Conservation (phyloP, 1,140 invertebrate genomes). For the Semibalanus balanoides region DNA sequence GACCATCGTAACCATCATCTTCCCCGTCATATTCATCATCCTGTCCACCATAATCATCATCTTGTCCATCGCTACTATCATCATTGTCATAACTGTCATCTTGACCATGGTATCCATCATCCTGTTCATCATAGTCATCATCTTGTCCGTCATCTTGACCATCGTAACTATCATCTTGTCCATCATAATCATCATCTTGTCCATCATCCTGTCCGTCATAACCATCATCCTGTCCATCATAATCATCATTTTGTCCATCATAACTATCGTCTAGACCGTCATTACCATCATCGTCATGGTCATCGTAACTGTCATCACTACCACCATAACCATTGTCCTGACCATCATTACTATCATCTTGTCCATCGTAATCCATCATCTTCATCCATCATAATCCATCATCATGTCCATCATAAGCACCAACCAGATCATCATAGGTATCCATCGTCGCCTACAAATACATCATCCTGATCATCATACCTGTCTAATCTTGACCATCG, state of each 20-base stretch:
- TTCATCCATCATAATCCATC: too few species aligned
- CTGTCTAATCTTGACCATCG: background rate
- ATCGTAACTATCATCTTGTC: background rate
- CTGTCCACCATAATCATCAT: constrained; percentile 1
- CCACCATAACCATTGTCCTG: constrained; percentile 1
- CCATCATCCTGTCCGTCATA: constrained; percentile 6
- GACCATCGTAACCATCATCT: too few species aligned
- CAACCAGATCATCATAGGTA: background rate
- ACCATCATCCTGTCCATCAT: constrained; percentile 6
- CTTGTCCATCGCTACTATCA: background rate
- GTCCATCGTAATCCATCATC: too few species aligned
- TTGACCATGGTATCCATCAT: constrained; percentile 6
- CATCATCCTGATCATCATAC: constrained; percentile 10
- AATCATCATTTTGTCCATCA: constrained; percentile 5
- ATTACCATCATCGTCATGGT: constrained; percentile 5
- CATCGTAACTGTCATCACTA: constrained; percentile 8
- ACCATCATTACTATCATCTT: background rate
- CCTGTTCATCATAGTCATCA: background rate
- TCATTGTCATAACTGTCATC: background rate
- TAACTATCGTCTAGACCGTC: background rate
- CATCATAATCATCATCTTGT: constrained; percentile 3
- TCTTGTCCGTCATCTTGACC: too few species aligned
- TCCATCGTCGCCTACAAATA: background rate
- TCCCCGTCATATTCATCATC: background rate
- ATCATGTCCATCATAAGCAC: background rate